A percentile compares a stretch with the other conserved stretches of the same genome.
Evolutionary conservation across 2,797 vertebrate genomes (phyloP).

Genomic region (Phoeniculus purpureus): DNA sequence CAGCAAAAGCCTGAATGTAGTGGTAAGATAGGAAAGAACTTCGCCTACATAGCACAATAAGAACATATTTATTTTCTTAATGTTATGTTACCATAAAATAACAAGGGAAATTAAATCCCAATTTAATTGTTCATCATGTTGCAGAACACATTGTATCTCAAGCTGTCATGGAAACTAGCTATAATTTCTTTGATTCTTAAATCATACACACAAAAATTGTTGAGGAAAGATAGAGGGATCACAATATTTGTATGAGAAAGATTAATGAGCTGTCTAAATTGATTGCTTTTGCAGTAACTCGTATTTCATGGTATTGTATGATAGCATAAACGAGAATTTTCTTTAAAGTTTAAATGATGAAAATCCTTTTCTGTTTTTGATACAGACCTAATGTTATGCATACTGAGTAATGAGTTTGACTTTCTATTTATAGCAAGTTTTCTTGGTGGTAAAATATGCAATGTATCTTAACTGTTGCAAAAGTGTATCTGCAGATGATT

Average conservation of each 20-base stretch:
- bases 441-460: neutral
- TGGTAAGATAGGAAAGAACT: neutral
- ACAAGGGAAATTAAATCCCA: conserved; percentile 51
- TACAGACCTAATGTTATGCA: neutral
- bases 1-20: neutral
- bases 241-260: conserved; percentile 49
- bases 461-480: neutral
- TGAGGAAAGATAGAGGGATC: conserved; percentile 24
- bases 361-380: neutral
- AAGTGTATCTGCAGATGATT: conserved; percentile 10
- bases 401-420: neutral
- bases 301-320: conserved; percentile 25
- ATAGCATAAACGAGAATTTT: neutral
- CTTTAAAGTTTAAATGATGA: neutral
- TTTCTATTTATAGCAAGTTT: conserved; percentile 40
- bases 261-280: conserved; percentile 39
- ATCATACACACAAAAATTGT: conserved; percentile 8
- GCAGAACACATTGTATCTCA: conserved; percentile 21
- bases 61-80: conserved; percentile 45
- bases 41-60: neutral
- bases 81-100: conserved; percentile 34
- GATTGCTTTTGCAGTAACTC: conserved; percentile 19
- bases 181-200: conserved; percentile 44
- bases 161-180: conserved; percentile 35
- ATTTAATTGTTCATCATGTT: conserved; percentile 16